Evolutionary conservation across 1,140 invertebrate genomes (phyloP), one percentile per base, ranked within the genome.

Genomic region (Periplaneta americana): DNA sequence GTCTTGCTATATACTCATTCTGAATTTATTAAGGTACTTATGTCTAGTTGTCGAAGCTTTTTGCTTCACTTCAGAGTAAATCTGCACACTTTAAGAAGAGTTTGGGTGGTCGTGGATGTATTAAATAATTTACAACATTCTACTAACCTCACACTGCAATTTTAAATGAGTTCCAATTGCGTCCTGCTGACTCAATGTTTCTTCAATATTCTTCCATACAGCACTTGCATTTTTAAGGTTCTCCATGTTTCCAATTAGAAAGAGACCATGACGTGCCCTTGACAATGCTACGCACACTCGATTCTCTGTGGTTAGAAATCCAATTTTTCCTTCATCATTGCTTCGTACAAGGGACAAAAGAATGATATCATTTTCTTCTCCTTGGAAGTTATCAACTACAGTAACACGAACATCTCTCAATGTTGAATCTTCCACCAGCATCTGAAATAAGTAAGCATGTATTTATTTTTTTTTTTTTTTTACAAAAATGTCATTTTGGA

Each of bases 361-460:
- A 81, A 97, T 93, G 36, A 98, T 96, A 83, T 96, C 93, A 57
- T 92, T 94, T 87, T 98, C 96, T 87, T 97, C 94, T 1, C 96
- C 96, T 90, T 97, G 95, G 85, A 92, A 97, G 86, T 95, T 96
- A 86, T 97, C 96, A 2, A 97, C 92, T 9, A 92, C 91, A 57
- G 91, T 91, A 31, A 96, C 90, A 79, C 89, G 88, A 15, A 93
- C 88, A 28, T 89, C 85, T 75, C 84, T 81, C 31, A 91, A 81
- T 34, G 84, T 80, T 4, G 84, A 57, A 77, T 2, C n/a, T 0
- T 78, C 6, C 28, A 32, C 75, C 33, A 32, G 80, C 75, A 32
- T 37, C 80, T 80, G 31, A 11, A n/a, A n/a, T n/a, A n/a, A n/a
- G n/a, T n/a, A n/a, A n/a, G n/a, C n/a, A n/a, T n/a, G n/a, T n/a